phyloP scores from a whole-genome alignment of 2,888 invertebrate genomes.

The Perithous albicinctus region DNA sequence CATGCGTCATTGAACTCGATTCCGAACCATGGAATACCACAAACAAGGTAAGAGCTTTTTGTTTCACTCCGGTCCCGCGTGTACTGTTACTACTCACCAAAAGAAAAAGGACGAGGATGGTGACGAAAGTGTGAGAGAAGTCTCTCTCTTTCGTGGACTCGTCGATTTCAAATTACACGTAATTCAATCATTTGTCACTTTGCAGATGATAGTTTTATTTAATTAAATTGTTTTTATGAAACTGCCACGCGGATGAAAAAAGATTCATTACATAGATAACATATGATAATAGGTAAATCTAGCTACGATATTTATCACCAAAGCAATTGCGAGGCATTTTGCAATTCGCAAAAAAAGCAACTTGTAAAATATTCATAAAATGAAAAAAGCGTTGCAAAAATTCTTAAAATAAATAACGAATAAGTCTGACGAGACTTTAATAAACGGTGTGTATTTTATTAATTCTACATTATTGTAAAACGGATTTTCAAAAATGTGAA shows the following conservation, averaged over 20 bases:
- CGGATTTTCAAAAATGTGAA: neutral
- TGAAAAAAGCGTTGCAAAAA: no score
- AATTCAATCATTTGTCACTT: constrained; percentile 3
- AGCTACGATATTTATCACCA: neutral
- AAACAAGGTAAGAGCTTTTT: constrained; percentile 57
- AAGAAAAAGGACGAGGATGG: neutral
- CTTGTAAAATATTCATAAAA: no score
- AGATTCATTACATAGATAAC: neutral
- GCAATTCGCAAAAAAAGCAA: no score
- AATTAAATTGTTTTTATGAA: neutral
- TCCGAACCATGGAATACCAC: constrained; percentile 28
- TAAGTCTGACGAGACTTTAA: no score
- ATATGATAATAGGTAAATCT: no score
- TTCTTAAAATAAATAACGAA: neutral
- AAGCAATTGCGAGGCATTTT: neutral
- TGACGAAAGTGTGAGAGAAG: constrained; percentile 8
- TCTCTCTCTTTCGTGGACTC: neutral
- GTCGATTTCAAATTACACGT: constrained; percentile 12
- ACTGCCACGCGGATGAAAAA: neutral
- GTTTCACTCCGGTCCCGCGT: constrained; percentile 13
- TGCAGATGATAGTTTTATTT: neutral
- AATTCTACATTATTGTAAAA: no score
- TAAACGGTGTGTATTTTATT: no score
- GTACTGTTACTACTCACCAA: constrained; percentile 12
- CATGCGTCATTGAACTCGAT: constrained; percentile 41